These are phyloP conservation scores for Thalpophila matura DNA, from an alignment of 2,888 invertebrate genomes.

Conservation along the genomic window DNA sequence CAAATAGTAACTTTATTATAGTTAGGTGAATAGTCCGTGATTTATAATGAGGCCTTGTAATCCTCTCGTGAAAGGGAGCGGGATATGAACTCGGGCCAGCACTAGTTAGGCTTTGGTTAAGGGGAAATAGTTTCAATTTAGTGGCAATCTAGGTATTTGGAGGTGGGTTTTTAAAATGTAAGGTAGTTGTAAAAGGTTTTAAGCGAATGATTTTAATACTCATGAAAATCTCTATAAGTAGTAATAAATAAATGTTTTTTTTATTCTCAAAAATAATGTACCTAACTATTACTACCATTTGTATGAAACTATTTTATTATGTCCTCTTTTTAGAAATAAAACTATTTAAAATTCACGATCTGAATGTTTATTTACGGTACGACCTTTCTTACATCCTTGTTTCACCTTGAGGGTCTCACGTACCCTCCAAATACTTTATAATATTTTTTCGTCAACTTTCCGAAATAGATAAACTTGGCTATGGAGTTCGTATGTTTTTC, in stretches of 20 bases:
- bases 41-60: slow-evolving; percentile 65
- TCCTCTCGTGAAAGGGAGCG: slow-evolving; percentile 60
- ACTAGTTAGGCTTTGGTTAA: slow-evolving; percentile 40
- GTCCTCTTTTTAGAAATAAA: no score
- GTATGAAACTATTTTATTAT: no score
- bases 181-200: neutral
- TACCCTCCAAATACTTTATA: slow-evolving; percentile 72
- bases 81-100: slow-evolving; percentile 52
- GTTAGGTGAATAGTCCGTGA: slow-evolving; percentile 61
- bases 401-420: slow-evolving; percentile 50
- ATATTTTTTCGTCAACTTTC: slow-evolving; percentile 72
- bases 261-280: no score
- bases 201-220: neutral
- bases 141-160: slow-evolving; percentile 36
- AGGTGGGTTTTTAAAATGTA: slow-evolving; percentile 8
- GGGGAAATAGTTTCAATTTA: slow-evolving; percentile 58
- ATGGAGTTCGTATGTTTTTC: slow-evolving; percentile 65
- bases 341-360: no score
- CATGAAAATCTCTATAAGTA: no score
- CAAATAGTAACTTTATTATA: slow-evolving; percentile 60
- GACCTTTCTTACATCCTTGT: slow-evolving; percentile 45
- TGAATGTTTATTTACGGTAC: no score
- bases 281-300: no score
- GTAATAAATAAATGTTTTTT: neutral
- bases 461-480: slow-evolving; percentile 73